Percentiles rank a stretch among this genome's conserved stretches.
Evolutionary conservation across 2,113 vertebrate genomes (phyloP).

Genomic region (Gymnarchus niloticus): DNA sequence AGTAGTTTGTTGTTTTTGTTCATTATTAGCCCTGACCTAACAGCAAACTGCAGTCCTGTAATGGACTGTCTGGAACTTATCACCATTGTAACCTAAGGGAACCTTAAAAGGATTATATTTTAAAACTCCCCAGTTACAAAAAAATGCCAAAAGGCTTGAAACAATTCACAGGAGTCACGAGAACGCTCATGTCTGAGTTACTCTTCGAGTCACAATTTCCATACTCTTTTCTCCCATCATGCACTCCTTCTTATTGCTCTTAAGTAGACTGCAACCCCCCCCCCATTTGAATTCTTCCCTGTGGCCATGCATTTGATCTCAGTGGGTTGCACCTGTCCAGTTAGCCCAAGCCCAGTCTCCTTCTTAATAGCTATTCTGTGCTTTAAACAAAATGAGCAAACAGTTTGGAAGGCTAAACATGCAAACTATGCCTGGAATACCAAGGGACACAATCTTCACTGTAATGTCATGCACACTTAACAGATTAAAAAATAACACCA

Average conservation of each 20-base stretch:
- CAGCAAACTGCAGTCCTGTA: not conserved
- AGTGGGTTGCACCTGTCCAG: constrained; percentile 26
- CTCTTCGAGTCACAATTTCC: not conserved
- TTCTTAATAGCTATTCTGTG: constrained; percentile 30
- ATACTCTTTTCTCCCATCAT: constrained; percentile 24
- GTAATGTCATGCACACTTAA: not conserved
- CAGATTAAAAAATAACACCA: too few relatives aligned
- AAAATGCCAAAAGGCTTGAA: not conserved
- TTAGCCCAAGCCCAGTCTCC: constrained; percentile 17
- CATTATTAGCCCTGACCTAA: constrained; percentile 23
- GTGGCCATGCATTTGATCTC: constrained; percentile 38
- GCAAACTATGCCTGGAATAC: constrained; percentile 57
- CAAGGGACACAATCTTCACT: constrained; percentile 34
- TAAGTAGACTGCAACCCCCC: constrained; percentile 32
- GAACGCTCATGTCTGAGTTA: not conserved
- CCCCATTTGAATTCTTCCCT: constrained; percentile 30
- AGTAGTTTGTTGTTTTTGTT: constrained; percentile 39
- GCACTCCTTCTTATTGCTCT: constrained; percentile 30
- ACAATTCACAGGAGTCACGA: not conserved
- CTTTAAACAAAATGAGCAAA: constrained; percentile 20
- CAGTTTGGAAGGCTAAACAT: constrained; percentile 41
- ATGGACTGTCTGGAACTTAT: constrained; percentile 4
- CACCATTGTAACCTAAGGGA: constrained; percentile 1
- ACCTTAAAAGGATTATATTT: constrained; percentile 5
- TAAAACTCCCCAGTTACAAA: not conserved